phyloP scores from a whole-genome alignment of 2,113 vertebrate genomes.

The Antechinus stuartii region DNA sequence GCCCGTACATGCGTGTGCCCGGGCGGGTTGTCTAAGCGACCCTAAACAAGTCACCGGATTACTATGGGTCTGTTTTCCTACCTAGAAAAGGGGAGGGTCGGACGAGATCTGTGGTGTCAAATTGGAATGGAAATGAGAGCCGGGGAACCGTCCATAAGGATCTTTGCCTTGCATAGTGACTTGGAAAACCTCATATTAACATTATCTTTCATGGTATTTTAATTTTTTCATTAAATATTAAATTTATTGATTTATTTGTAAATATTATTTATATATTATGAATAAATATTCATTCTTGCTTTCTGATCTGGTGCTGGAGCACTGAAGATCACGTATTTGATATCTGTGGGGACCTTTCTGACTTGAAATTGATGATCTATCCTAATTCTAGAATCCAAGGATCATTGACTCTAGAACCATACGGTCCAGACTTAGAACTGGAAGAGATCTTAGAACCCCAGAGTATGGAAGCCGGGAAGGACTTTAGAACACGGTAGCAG shows the following conservation, averaged over 20 bases:
- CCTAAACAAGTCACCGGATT: background rate
- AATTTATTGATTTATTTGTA: no score
- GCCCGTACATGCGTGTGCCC: background rate
- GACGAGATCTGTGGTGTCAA: background rate
- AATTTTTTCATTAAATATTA: background rate
- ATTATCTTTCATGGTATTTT: background rate
- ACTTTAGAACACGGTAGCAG: background rate
- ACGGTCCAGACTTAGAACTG: background rate
- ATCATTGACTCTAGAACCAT: background rate
- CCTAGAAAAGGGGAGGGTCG: background rate
- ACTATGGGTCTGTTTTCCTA: background rate
- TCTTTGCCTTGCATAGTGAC: background rate
- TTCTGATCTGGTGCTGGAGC: background rate
- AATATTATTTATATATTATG: no score
- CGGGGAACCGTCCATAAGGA: background rate
- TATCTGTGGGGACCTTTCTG: background rate
- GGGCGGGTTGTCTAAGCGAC: background rate
- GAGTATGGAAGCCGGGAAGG: background rate
- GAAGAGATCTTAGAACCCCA: background rate
- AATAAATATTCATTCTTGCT: no score
- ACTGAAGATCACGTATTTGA: background rate
- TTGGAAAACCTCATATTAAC: background rate
- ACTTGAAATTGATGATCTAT: background rate
- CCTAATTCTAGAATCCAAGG: background rate
- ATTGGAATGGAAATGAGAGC: background rate